Percentiles rank a stretch among this genome's conserved stretches.
These are phyloP conservation scores for Apogon hyalosoma DNA, from an alignment of 2,797 vertebrate species.

Conservation along the genomic window DNA sequence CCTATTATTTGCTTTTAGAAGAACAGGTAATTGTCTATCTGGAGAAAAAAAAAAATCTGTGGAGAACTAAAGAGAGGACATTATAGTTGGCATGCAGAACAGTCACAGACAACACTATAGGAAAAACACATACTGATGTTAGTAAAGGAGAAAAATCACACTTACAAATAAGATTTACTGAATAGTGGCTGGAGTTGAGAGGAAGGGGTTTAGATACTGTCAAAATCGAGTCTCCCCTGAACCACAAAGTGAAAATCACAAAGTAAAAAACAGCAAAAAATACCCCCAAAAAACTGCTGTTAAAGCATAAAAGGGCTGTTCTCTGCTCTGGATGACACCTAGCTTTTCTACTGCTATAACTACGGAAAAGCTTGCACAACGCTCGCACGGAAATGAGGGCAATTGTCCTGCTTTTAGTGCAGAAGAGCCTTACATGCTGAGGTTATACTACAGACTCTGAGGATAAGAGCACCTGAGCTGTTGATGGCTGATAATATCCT, in stretches of 20 bases:
- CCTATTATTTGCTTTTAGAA: constrained; percentile 18
- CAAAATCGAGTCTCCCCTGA: constrained; percentile 5
- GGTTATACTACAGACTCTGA: not conserved
- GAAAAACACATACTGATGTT: no score
- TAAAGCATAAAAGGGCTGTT: constrained; percentile 2
- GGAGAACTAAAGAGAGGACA: constrained; percentile 25
- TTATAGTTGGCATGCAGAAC: constrained; percentile 44
- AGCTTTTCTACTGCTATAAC: not conserved
- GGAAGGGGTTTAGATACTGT: not conserved
- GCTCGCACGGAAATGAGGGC: not conserved
- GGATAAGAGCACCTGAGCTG: not conserved
- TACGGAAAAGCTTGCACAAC: not conserved
- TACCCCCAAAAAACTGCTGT: not conserved
- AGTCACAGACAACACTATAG: constrained; percentile 37
- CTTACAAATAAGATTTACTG: not conserved
- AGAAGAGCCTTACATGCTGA: not conserved
- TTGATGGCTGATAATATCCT: not conserved
- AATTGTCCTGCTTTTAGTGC: not conserved
- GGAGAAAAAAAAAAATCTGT: constrained; percentile 10
- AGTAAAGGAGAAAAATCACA: no score
- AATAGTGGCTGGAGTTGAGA: not conserved
- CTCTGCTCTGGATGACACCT: not conserved
- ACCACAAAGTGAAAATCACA: not conserved
- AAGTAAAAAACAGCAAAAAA: not conserved
- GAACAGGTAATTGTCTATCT: constrained; percentile 44